phyloP scores from a whole-genome alignment of 1,140 invertebrate genomes.

The Agrilus planipennis region DNA sequence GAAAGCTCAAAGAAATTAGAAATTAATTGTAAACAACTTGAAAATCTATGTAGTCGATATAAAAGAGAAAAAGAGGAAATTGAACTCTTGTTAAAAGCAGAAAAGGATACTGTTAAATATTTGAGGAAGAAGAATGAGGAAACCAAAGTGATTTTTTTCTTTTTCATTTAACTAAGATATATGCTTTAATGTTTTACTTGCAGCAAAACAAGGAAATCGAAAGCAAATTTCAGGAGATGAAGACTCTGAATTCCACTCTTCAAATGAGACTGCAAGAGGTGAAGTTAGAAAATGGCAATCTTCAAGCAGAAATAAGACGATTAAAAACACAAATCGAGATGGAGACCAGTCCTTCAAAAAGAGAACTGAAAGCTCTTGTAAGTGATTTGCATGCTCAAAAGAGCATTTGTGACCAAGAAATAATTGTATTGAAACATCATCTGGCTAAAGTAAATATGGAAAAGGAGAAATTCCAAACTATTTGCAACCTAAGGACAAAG shows the following conservation, averaged over 20 bases:
- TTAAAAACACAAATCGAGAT: constrained; percentile 8
- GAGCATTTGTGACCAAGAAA: constrained; percentile 17
- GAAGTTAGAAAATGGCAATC: constrained; percentile 7
- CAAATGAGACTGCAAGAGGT: too few species aligned
- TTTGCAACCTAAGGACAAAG: constrained; percentile 23
- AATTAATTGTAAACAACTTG: constrained; percentile 26
- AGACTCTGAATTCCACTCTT: too few species aligned
- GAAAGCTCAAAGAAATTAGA: constrained; percentile 28
- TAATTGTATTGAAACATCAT: constrained; percentile 21
- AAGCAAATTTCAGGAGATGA: too few species aligned
- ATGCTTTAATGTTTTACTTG: too few species aligned
- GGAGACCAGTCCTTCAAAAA: constrained; percentile 3
- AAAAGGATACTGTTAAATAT: constrained; percentile 19
- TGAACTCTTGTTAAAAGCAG: constrained; percentile 20
- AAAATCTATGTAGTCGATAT: constrained; percentile 23
- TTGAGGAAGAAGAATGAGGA: constrained; percentile 23
- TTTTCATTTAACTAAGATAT: too few species aligned
- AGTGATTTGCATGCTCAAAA: constrained; percentile 23
- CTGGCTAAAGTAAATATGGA: constrained; percentile 23
- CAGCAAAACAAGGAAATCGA: too few species aligned
- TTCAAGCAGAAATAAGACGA: constrained; percentile 4
- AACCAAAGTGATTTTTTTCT: too few species aligned
- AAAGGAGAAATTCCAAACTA: constrained; percentile 27
- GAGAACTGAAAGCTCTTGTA: constrained; percentile 16
- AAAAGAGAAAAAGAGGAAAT: constrained; percentile 26